Conservation (phyloP, 2,797 vertebrate genomes). For the Pseudomugil tenellus region DNA sequence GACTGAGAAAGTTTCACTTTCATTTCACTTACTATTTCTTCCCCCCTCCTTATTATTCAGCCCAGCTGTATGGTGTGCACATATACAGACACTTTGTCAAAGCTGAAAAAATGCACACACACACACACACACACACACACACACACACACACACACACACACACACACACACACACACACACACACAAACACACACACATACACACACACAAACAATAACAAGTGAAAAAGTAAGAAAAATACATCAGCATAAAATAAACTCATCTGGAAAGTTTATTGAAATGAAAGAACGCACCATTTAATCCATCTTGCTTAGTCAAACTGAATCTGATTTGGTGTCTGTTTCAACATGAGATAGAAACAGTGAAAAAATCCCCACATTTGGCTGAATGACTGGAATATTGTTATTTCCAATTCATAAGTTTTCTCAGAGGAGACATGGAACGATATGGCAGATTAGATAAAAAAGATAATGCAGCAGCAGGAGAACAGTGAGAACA, state of each 20-base stretch:
- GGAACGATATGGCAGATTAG: neutral
- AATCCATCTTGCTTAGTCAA: neutral
- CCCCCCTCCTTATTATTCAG: slow-evolving; percentile 31
- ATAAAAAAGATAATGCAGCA: slow-evolving; percentile 26
- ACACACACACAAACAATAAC: no score
- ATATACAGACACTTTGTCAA: neutral
- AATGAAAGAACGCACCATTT: no score
- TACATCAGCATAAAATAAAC: neutral
- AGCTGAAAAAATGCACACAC: no score
- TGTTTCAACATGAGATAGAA: neutral
- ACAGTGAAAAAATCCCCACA: neutral
- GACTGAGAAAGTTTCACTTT: slow-evolving; percentile 44
- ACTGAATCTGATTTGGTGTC: neutral
- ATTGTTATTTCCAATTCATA: neutral
- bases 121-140: no score
- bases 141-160: no score
- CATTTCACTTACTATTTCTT: slow-evolving; percentile 47
- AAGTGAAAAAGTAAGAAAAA: no score
- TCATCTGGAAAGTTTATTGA: neutral
- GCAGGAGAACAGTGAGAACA: slow-evolving; percentile 12
- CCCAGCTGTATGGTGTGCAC: neutral
- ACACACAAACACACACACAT: no score
- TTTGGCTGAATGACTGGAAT: neutral
- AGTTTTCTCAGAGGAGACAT: neutral
- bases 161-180: no score